Conservation (phyloP, 1,140 invertebrate species). For the Apocrypta bakeri region DNA sequence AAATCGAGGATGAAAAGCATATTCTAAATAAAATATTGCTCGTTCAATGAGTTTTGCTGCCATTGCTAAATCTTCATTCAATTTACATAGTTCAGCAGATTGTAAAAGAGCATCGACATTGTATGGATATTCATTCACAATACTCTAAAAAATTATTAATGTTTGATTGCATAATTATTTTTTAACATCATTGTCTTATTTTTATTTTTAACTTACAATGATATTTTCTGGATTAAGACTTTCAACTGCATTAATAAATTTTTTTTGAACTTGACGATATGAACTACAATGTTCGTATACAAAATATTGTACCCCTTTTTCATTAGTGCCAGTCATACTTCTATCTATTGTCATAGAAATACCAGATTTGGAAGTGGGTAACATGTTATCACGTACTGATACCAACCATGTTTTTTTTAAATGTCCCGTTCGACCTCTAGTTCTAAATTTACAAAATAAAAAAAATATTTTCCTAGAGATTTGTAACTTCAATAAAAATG, state of each 20-base stretch:
- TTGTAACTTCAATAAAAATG: constrained; percentile 27
- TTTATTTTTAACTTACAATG: constrained; percentile 37
- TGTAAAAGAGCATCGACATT: constrained; percentile 91
- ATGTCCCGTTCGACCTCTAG: constrained; percentile 74
- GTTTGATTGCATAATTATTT: constrained; percentile 3
- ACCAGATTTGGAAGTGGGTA: constrained; percentile 80
- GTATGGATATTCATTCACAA: constrained; percentile 86
- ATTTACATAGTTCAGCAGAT: constrained; percentile 86
- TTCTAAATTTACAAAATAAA: constrained; percentile 74
- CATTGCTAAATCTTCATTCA: constrained; percentile 87
- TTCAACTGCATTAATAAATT: constrained; percentile 87
- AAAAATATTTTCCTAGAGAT: constrained; percentile 34
- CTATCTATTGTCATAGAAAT: constrained; percentile 83
- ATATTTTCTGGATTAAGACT: constrained; percentile 66
- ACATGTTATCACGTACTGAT: constrained; percentile 80
- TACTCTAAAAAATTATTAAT: constrained; percentile 72
- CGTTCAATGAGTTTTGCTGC: constrained; percentile 87
- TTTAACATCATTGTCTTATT: neutral
- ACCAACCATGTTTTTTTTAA: constrained; percentile 81
- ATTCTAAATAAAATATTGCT: constrained; percentile 86
- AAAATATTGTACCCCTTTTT: constrained; percentile 79
- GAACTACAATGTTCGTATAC: constrained; percentile 85
- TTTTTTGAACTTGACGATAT: constrained; percentile 85
- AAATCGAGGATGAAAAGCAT: constrained; percentile 87
- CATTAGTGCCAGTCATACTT: constrained; percentile 63